Conservation (phyloP, 2,113 vertebrate genomes). For the Charadrius vociferus region DNA sequence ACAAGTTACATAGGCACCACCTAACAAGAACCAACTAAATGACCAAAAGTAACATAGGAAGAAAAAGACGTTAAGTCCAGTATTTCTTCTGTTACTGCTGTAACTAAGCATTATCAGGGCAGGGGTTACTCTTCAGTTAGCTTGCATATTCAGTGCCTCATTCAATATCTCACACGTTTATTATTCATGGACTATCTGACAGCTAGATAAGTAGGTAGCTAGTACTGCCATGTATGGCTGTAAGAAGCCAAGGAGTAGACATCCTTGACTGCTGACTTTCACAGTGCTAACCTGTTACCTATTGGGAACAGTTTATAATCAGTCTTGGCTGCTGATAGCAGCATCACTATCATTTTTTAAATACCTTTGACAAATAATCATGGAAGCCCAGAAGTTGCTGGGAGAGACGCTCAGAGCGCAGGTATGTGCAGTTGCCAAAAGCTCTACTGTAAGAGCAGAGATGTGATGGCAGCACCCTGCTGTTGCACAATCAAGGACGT, state of each 20-base stretch:
- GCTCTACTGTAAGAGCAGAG: background rate
- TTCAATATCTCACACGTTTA: background rate
- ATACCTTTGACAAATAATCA: background rate
- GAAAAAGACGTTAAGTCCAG: background rate
- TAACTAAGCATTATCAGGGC: background rate
- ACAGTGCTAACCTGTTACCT: background rate
- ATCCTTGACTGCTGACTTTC: background rate
- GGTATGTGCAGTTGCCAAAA: background rate
- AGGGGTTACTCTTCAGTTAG: background rate
- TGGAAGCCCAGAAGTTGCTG: background rate
- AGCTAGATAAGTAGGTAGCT: background rate
- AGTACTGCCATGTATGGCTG: fast-evolving
- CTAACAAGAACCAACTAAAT: background rate
- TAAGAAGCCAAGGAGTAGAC: background rate
- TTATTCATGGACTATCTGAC: background rate
- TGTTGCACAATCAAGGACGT: background rate
- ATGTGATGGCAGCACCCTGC: background rate
- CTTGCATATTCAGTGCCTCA: background rate
- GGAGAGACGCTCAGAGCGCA: background rate
- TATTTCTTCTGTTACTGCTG: background rate
- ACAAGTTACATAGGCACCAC: background rate
- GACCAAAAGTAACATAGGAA: background rate
- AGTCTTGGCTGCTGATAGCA: background rate
- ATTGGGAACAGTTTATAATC: background rate
- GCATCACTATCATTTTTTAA: background rate